phyloP scores from a whole-genome alignment of 92 coral and sea anemone species.

The Diadumene lineata region DNA sequence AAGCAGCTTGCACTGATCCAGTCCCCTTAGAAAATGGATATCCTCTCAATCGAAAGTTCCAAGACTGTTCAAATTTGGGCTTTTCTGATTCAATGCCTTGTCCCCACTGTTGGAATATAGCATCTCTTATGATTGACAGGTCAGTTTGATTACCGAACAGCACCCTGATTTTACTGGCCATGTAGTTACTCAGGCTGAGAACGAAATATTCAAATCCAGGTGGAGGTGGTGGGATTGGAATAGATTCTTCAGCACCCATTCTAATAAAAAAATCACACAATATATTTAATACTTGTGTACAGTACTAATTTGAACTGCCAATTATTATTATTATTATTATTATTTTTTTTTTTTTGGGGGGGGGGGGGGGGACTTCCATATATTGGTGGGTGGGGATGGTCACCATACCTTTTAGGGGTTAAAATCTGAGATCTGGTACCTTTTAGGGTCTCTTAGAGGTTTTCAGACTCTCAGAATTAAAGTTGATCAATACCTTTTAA shows the following conservation, averaged over 20 bases:
- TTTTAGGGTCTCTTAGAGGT: too few species aligned
- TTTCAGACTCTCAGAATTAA: too few species aligned
- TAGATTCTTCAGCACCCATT: conserved; percentile 36
- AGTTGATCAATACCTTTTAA: too few species aligned
- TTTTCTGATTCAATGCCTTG: conserved; percentile 38
- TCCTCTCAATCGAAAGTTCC: conserved; percentile 53
- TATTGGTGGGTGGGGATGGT: too few species aligned
- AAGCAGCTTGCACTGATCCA: conserved; percentile 17
- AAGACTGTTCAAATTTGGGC: conserved; percentile 24
- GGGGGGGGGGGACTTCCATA: too few species aligned
- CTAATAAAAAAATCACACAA: neutral
- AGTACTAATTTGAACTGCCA: too few species aligned
- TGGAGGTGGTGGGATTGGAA: conserved; percentile 40
- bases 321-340: too few species aligned
- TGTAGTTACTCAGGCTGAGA: conserved; percentile 23
- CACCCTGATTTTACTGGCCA: conserved; percentile 33
- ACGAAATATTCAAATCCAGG: conserved; percentile 62
- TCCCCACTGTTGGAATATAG: conserved; percentile 56
- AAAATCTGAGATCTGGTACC: too few species aligned
- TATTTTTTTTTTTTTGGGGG: too few species aligned
- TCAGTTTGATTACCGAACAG: conserved; percentile 54
- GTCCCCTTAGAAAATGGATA: conserved; percentile 40
- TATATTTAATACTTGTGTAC: too few species aligned
- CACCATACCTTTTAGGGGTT: too few species aligned
- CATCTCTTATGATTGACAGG: conserved; percentile 48